Evolutionary conservation across 2,797 vertebrate genomes (phyloP).

Genomic region (Tinamus major): DNA sequence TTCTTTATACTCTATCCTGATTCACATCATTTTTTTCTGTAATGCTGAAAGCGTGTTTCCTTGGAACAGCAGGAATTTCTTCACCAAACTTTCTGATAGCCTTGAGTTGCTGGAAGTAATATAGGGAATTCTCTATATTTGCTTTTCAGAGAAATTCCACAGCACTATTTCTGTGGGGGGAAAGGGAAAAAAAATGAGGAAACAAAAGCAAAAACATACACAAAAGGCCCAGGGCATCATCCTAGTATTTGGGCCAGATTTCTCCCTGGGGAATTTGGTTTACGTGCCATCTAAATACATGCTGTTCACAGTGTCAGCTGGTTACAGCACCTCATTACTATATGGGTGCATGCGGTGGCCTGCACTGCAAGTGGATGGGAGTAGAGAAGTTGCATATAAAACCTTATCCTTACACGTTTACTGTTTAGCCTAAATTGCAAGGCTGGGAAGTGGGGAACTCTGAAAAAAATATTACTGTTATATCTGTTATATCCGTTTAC

Average conservation of each 20-base stretch:
- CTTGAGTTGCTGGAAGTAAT: not conserved
- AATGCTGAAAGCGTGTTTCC: not conserved
- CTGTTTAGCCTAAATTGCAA: not conserved
- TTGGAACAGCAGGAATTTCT: not conserved
- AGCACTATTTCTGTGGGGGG: not conserved
- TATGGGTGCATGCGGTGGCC: not conserved
- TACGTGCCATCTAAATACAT: not conserved
- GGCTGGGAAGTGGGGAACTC: not conserved
- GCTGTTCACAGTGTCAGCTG: not conserved
- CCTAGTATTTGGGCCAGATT: not conserved
- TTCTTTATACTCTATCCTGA: not conserved
- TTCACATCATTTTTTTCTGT: not conserved
- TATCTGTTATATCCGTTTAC: not conserved
- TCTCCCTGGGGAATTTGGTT: not conserved
- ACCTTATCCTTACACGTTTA: not conserved
- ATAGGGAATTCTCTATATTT: accelerated
- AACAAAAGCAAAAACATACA: not conserved
- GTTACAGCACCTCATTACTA: not conserved
- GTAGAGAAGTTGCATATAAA: not conserved
- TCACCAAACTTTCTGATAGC: not conserved
- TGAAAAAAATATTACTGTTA: not conserved
- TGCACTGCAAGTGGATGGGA: not conserved
- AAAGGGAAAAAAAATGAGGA: not conserved
- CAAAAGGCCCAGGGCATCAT: not conserved
- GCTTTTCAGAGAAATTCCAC: not conserved